These are phyloP conservation scores for Acleris sparsana DNA, from an alignment of 2,888 invertebrate genomes.

Conservation along the genomic window DNA sequence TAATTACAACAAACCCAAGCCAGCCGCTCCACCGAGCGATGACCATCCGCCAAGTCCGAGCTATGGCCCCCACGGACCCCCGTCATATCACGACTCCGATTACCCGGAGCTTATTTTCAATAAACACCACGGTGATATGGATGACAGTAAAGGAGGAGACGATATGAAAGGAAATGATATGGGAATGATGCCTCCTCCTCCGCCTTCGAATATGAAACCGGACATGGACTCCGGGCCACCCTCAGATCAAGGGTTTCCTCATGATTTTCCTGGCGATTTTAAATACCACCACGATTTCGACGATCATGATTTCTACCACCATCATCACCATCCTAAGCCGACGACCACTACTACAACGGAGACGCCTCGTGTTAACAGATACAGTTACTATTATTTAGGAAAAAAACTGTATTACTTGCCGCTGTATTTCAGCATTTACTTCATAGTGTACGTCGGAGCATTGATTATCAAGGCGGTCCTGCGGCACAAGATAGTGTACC, in stretches of 20 bases:
- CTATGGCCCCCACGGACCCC: conserved; percentile 57
- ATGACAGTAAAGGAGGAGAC: conserved; percentile 50
- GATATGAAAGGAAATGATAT: conserved; percentile 55
- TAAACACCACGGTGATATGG: conserved; percentile 56
- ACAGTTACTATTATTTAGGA: conserved; percentile 90
- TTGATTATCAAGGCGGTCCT: conserved; percentile 88
- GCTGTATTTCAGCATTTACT: conserved; percentile 89
- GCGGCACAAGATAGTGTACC: conserved; percentile 87
- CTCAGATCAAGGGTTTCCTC: conserved; percentile 69
- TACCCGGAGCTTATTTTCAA: conserved; percentile 67
- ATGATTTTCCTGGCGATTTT: conserved; percentile 74
- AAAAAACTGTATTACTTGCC: conserved; percentile 90
- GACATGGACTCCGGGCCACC: conserved; percentile 53
- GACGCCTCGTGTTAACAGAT: conserved; percentile 84
- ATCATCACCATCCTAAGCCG: conserved; percentile 66
- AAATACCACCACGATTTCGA: conserved; percentile 74
- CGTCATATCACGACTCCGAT: conserved; percentile 55
- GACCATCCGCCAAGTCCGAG: conserved; percentile 42
- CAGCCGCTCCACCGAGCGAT: conserved; percentile 49
- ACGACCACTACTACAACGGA: conserved; percentile 76
- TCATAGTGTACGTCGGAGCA: conserved; percentile 87
- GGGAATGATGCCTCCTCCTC: conserved; percentile 68
- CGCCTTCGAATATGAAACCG: conserved; percentile 54
- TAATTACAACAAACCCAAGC: conserved; percentile 58
- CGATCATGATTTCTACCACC: conserved; percentile 57